phyloP scores from a whole-genome alignment of 2,797 vertebrate genomes.

The Sylvia borin region DNA sequence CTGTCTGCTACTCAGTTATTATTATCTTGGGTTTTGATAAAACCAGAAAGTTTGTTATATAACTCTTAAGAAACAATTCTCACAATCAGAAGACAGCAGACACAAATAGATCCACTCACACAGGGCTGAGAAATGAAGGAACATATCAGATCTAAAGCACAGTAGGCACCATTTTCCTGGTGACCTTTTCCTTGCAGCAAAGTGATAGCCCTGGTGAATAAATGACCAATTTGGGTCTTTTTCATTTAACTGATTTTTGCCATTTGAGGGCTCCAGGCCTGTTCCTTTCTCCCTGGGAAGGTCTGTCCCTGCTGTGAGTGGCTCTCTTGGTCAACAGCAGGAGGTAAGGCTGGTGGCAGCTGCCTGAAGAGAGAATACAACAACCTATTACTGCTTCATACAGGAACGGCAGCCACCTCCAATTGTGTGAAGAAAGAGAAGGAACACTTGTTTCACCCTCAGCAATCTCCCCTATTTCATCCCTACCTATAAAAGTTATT shows the following conservation, averaged over 20 bases:
- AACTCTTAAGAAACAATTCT: conserved; percentile 31
- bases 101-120: conserved; percentile 29
- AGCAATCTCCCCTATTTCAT: conserved; percentile 30
- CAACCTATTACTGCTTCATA: conserved; percentile 39
- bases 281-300: conserved; percentile 19
- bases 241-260: conserved; percentile 20
- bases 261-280: background rate
- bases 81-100: conserved; percentile 4
- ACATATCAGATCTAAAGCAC: conserved; percentile 44
- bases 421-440: conserved; percentile 7
- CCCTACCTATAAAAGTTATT: conserved; percentile 6
- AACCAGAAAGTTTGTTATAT: background rate
- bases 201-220: background rate
- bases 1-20: background rate
- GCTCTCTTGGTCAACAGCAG: conserved; percentile 54
- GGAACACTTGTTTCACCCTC: conserved; percentile 39
- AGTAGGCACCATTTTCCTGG: conserved; percentile 27
- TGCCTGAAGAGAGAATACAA: conserved; percentile 46
- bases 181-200: conserved; percentile 20
- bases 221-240: conserved; percentile 16
- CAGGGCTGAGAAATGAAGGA: conserved; percentile 42
- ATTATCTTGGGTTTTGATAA: background rate
- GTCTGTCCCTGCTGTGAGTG: conserved; percentile 22
- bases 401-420: background rate
- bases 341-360: conserved; percentile 29